These are phyloP conservation scores for Drosophila sucinea DNA, from an alignment of 1,140 invertebrate genomes.

Conservation along the genomic window DNA sequence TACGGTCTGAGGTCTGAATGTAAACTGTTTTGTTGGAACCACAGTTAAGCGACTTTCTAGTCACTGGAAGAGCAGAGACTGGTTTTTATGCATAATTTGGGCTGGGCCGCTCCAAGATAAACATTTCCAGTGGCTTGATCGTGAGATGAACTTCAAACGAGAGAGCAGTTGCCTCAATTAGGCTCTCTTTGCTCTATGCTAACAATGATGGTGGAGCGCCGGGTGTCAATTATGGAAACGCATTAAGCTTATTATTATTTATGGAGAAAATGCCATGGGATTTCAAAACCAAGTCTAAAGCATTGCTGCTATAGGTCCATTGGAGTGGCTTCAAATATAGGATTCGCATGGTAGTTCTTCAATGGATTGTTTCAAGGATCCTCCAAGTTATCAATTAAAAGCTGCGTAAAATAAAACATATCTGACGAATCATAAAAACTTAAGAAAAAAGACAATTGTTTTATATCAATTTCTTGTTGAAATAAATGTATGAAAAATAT, in stretches of 20 bases:
- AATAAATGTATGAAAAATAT: too few species aligned
- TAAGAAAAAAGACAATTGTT: too few species aligned
- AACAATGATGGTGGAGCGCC: neutral
- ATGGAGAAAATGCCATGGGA: too few species aligned
- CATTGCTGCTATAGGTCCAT: too few species aligned
- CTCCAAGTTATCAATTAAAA: too few species aligned
- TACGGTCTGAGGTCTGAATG: slow-evolving; percentile 53
- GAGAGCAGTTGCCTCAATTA: neutral
- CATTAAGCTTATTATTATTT: too few species aligned
- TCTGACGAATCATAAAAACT: too few species aligned
- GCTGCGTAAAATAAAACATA: too few species aligned
- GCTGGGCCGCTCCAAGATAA: neutral
- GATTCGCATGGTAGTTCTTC: too few species aligned
- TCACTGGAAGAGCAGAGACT: slow-evolving; percentile 29
- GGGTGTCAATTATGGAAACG: neutral
- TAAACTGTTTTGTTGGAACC: slow-evolving; percentile 51
- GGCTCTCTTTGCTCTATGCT: neutral
- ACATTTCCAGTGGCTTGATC: slow-evolving; percentile 31
- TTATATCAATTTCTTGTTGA: too few species aligned
- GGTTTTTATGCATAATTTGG: slow-evolving; percentile 8
- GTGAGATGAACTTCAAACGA: neutral
- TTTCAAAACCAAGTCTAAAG: neutral
- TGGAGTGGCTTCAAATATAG: too few species aligned
- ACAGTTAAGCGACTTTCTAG: slow-evolving; percentile 40
- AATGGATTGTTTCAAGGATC: too few species aligned